These are phyloP conservation scores for Philaenus spumarius DNA, from an alignment of 1,140 invertebrate species.

Conservation along the genomic window DNA sequence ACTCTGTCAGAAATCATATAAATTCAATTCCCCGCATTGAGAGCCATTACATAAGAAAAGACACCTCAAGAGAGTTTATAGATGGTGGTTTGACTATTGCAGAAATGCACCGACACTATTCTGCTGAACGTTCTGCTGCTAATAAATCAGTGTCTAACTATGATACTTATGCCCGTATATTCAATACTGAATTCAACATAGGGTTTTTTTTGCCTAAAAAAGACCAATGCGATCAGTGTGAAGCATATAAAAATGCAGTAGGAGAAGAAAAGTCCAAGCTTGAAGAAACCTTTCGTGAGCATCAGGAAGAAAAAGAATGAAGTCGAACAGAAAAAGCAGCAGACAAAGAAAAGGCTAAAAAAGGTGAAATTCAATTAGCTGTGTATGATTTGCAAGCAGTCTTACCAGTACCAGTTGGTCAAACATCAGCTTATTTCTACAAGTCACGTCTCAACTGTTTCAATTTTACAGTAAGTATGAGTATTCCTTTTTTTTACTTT, in stretches of 20 bases:
- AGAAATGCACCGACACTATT: constrained; percentile 21
- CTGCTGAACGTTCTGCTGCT: constrained; percentile 7
- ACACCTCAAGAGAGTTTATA: constrained; percentile 21
- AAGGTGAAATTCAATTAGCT: constrained; percentile 11
- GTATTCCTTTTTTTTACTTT: too few species aligned
- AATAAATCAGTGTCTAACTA: too few species aligned
- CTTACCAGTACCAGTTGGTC: constrained; percentile 11
- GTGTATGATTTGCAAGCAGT: constrained; percentile 18
- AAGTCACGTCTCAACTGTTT: constrained; percentile 1
- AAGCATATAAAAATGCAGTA: constrained; percentile 16
- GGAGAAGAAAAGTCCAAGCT: constrained; percentile 8
- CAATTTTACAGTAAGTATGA: constrained; percentile 20
- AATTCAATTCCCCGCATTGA: constrained; percentile 20
- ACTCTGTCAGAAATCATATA: constrained; percentile 15
- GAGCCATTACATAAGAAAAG: constrained; percentile 19
- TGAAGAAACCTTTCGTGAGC: neutral
- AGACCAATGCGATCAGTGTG: too few species aligned
- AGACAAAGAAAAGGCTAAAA: constrained; percentile 13
- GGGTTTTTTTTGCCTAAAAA: constrained; percentile 14
- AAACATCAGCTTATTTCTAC: constrained; percentile 3
- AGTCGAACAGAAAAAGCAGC: constrained; percentile 1
- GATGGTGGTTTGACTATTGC: constrained; percentile 18
- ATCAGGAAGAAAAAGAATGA: constrained; percentile 4
- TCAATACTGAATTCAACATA: constrained; percentile 19
- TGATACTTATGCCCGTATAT: too few species aligned